Percentiles rank a stretch among this genome's conserved stretches.
These are phyloP conservation scores for Artibeus jamaicensis DNA, from an alignment of 2,797 vertebrate genomes.

Conservation along the genomic window DNA sequence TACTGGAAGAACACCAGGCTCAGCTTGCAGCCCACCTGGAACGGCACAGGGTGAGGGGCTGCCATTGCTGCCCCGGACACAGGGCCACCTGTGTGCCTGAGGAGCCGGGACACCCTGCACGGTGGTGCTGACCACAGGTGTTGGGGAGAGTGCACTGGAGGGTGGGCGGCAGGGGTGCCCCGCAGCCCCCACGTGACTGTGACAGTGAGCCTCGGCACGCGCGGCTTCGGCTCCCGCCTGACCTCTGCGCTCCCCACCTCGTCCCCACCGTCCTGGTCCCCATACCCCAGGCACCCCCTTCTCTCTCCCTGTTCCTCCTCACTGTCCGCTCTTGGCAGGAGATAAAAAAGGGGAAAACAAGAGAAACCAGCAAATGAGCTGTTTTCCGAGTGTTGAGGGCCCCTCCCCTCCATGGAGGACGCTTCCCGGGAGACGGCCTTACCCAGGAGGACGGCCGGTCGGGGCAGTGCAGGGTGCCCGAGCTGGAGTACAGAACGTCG, in stretches of 20 bases:
- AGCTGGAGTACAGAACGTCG: constrained; percentile 88
- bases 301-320: background rate
- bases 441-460: constrained; percentile 84
- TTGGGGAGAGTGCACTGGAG: background rate
- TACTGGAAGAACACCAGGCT: constrained; percentile 93
- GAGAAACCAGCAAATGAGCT: background rate
- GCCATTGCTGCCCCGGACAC: too few relatives aligned
- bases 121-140: too few relatives aligned
- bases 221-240: background rate
- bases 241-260: background rate
- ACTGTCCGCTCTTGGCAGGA: background rate
- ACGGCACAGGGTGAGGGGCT: background rate
- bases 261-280: background rate
- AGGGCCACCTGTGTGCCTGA: too few relatives aligned
- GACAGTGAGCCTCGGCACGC: background rate
- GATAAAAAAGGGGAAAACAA: background rate
- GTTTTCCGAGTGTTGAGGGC: background rate
- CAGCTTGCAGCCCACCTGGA: constrained; percentile 85
- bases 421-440: constrained; percentile 49
- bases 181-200: rapidly evolving
- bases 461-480: constrained; percentile 84
- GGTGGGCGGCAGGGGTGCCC: background rate
- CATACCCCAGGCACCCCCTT: background rate
- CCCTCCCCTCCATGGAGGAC: background rate
- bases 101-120: background rate